These are phyloP conservation scores for Spinibarbus caldwelli DNA, from an alignment of 2,797 vertebrate genomes.

Conservation along the genomic window DNA sequence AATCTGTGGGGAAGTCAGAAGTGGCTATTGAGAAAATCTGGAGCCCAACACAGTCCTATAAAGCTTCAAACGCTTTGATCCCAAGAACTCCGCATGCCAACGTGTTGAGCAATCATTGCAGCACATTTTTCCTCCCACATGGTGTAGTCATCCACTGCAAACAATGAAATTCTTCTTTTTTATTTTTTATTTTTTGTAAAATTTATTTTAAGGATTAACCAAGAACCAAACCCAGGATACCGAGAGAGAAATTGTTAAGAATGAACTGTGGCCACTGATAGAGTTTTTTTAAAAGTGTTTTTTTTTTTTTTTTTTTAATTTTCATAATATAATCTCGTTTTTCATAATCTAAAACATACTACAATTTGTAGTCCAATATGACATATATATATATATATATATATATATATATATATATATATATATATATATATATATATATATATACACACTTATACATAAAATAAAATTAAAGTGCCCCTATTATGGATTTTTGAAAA, in stretches of 20 bases:
- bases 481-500: no score
- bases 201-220: not conserved
- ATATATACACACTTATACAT: no score
- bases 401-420: not conserved
- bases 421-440: no score
- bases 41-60: slow-evolving; percentile 23
- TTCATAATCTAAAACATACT: no score
- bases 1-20: slow-evolving; percentile 35
- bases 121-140: slow-evolving; percentile 41
- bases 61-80: slow-evolving; percentile 53
- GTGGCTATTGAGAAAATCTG: slow-evolving; percentile 36
- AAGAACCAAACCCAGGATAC: not conserved
- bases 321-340: no score
- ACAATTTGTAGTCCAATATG: not conserved
- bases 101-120: slow-evolving; percentile 52
- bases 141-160: slow-evolving; percentile 22
- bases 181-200: no score
- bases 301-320: not conserved
- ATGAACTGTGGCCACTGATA: not conserved
- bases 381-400: no score
- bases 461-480: no score
- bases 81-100: slow-evolving; percentile 44
- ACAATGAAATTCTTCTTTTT: not conserved
- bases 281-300: no score
- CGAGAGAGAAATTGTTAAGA: not conserved